Percentiles rank a stretch among this genome's conserved stretches.
Conservation (phyloP, 1,140 invertebrate species). For the Pogonognathellus flavescens region DNA sequence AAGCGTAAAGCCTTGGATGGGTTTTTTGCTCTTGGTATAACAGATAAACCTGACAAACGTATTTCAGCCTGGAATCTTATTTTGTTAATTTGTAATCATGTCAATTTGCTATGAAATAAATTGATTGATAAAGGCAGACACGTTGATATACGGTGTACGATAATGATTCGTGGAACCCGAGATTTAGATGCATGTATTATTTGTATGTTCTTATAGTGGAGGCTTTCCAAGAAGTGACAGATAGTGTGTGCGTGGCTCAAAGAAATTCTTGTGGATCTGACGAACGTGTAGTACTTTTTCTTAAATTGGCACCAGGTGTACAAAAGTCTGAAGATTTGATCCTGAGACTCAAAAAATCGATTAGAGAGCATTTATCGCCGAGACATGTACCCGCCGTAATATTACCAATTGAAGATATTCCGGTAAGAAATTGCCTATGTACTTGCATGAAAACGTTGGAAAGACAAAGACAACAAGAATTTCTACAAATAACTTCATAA, state of each 20-base stretch:
- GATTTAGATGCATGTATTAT: constrained; percentile 21
- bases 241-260: constrained; percentile 75
- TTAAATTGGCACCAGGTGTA: constrained; percentile 72
- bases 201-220: constrained; percentile 72
- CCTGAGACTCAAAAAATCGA: constrained; percentile 69
- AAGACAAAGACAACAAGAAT: too few relatives aligned
- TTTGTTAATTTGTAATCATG: too few relatives aligned
- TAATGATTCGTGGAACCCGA: too few relatives aligned
- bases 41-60: too few relatives aligned
- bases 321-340: constrained; percentile 70
- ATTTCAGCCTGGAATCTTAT: too few relatives aligned
- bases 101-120: background rate
- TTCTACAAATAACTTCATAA: too few relatives aligned
- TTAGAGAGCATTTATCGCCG: constrained; percentile 72
- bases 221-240: constrained; percentile 72
- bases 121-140: too few relatives aligned
- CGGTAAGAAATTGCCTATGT: constrained; percentile 68
- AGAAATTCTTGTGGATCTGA: constrained; percentile 69
- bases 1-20: too few relatives aligned
- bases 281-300: constrained; percentile 75
- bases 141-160: too few relatives aligned
- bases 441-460: too few relatives aligned
- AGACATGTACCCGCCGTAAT: constrained; percentile 74
- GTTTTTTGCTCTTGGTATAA: too few relatives aligned
- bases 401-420: constrained; percentile 73